These are phyloP conservation scores for Catotricha subobsoleta DNA, from an alignment of 2,888 invertebrate genomes.

Conservation along the genomic window DNA sequence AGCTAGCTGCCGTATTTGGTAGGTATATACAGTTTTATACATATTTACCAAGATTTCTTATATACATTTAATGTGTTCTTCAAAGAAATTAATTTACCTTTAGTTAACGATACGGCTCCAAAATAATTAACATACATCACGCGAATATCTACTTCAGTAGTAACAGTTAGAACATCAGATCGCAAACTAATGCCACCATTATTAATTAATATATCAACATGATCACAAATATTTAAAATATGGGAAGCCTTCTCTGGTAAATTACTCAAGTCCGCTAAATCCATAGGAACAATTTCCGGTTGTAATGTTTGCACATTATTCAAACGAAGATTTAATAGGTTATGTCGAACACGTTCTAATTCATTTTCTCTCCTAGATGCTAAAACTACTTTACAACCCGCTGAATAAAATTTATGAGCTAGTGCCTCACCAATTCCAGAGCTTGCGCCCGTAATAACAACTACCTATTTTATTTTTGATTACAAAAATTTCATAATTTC, in stretches of 20 bases:
- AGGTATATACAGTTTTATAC: not conserved
- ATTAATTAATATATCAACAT: slow-evolving; percentile 77
- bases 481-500: not conserved
- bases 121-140: slow-evolving; percentile 92
- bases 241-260: slow-evolving; percentile 44
- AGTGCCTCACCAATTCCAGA: slow-evolving; percentile 87
- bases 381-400: slow-evolving; percentile 69
- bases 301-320: slow-evolving; percentile 16
- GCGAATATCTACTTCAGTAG: slow-evolving; percentile 62
- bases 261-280: slow-evolving; percentile 50
- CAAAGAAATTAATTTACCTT: slow-evolving; percentile 40
- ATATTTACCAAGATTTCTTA: not conserved
- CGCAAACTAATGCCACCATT: slow-evolving; percentile 75
- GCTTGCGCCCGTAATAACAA: slow-evolving; percentile 87
- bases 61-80: no score
- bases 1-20: not conserved
- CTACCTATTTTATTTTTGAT: slow-evolving; percentile 41
- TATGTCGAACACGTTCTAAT: slow-evolving; percentile 61
- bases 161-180: slow-evolving; percentile 55
- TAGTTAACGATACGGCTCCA: slow-evolving; percentile 80
- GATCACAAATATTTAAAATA: slow-evolving; percentile 46
- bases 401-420: slow-evolving; percentile 64
- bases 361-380: slow-evolving; percentile 62
- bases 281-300: slow-evolving; percentile 52
- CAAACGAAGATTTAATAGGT: slow-evolving; percentile 34